Evolutionary conservation across 2,797 vertebrate species (phyloP).

Genomic region (Sphenodon punctatus): DNA sequence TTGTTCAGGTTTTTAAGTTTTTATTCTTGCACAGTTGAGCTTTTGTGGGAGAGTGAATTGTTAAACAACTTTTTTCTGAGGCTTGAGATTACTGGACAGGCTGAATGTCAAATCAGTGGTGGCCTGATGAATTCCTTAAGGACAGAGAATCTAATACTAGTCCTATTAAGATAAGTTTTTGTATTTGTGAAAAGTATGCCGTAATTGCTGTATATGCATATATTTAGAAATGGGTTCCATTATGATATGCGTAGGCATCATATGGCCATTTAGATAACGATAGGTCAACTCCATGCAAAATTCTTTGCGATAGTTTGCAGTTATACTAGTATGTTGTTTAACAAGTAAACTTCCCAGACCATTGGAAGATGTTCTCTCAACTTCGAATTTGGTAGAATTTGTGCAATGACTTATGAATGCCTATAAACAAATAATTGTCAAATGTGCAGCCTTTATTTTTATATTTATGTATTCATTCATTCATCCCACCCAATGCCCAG

Average conservation of each 20-base stretch:
- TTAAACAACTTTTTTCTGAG: not conserved
- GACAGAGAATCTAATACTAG: not conserved
- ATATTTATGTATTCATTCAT: no score
- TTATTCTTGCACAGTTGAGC: not conserved
- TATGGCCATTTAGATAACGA: not conserved
- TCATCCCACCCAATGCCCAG: no score
- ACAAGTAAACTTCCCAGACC: not conserved
- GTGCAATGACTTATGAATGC: not conserved
- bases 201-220: not conserved
- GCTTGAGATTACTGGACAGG: no score
- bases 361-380: not conserved
- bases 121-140: not conserved
- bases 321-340: not conserved
- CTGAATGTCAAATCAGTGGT: no score
- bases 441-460: not conserved
- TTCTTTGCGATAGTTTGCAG: not conserved
- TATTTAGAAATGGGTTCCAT: not conserved
- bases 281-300: not conserved
- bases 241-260: not conserved
- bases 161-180: not conserved
- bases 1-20: not conserved
- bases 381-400: not conserved
- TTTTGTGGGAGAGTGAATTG: not conserved
- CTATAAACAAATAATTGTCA: not conserved
- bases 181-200: not conserved